Evolutionary conservation across 2,113 vertebrate species (phyloP).

Genomic region (Sinocyclocheilus anophthalmus): DNA sequence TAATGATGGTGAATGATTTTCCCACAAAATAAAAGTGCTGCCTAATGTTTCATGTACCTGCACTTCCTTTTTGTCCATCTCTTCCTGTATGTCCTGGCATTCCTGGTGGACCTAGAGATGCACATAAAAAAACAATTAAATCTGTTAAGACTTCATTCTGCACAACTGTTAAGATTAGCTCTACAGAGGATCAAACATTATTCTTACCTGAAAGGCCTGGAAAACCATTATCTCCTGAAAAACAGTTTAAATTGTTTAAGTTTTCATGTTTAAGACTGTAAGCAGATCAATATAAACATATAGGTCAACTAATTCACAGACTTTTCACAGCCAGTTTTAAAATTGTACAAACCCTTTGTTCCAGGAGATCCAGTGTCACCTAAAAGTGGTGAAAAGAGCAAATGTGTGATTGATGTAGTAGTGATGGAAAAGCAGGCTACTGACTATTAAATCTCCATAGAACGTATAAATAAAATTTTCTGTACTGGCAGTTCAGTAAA

Average conservation of each 20-base stretch:
- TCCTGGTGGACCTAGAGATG: conserved; percentile 77
- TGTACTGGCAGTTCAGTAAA: not conserved
- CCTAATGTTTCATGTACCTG: conserved; percentile 71
- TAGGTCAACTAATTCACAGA: not conserved
- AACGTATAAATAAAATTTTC: not conserved
- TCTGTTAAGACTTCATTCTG: not conserved
- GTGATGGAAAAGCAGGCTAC: not conserved
- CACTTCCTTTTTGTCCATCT: conserved; percentile 87
- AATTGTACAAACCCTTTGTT: conserved; percentile 61
- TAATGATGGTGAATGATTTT: not conserved
- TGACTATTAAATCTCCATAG: not conserved
- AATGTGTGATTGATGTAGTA: not conserved
- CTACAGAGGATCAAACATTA: conserved; percentile 1
- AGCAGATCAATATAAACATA: conserved; percentile 18
- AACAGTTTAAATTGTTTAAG: not conserved
- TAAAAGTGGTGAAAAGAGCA: conserved; percentile 51
- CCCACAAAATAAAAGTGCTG: not conserved
- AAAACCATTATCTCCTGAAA: conserved; percentile 73
- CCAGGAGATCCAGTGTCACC: conserved; percentile 64
- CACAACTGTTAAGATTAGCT: conserved; percentile 8
- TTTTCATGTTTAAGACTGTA: not conserved
- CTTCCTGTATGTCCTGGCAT: conserved; percentile 79
- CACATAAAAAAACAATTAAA: not conserved
- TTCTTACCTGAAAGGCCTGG: conserved; percentile 72
- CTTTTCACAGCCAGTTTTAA: not conserved